phyloP scores from a whole-genome alignment of 2,113 vertebrate genomes.

The Podarcis muralis region DNA sequence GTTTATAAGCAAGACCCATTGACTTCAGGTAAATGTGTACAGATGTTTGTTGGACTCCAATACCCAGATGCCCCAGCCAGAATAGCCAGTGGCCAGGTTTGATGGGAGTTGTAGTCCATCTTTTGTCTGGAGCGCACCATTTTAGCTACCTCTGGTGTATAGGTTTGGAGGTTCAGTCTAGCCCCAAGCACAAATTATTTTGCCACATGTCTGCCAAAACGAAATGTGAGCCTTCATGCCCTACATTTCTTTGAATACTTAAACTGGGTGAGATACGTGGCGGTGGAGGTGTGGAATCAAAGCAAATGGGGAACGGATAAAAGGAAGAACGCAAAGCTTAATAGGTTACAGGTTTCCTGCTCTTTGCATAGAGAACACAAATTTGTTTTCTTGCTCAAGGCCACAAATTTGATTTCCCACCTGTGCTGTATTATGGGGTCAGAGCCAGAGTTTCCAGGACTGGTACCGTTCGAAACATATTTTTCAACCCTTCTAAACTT shows the following conservation, averaged over 20 bases:
- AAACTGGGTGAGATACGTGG: background rate
- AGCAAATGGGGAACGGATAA: constrained; percentile 9
- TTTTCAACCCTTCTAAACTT: constrained; percentile 1
- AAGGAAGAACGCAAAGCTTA: background rate
- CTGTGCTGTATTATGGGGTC: background rate
- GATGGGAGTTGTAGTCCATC: too few species aligned
- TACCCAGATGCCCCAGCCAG: too few species aligned
- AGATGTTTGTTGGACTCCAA: too few species aligned
- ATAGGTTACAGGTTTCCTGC: background rate
- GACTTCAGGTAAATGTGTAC: too few species aligned
- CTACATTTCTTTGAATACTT: background rate
- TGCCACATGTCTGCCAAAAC: background rate
- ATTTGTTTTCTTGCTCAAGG: constrained; percentile 18
- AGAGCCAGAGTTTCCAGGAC: background rate
- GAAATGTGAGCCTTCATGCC: background rate
- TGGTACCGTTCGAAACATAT: background rate
- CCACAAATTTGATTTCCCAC: background rate
- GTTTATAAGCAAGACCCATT: too few species aligned
- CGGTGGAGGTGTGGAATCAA: background rate
- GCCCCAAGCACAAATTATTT: background rate
- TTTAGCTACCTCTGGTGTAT: too few species aligned
- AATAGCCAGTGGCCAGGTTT: too few species aligned
- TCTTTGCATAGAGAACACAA: background rate
- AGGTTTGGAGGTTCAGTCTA: background rate
- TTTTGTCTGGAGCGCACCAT: too few species aligned